Evolutionary conservation across 2,888 invertebrate species (phyloP).

Genomic region (Venustoraphidia nigricollis): DNA sequence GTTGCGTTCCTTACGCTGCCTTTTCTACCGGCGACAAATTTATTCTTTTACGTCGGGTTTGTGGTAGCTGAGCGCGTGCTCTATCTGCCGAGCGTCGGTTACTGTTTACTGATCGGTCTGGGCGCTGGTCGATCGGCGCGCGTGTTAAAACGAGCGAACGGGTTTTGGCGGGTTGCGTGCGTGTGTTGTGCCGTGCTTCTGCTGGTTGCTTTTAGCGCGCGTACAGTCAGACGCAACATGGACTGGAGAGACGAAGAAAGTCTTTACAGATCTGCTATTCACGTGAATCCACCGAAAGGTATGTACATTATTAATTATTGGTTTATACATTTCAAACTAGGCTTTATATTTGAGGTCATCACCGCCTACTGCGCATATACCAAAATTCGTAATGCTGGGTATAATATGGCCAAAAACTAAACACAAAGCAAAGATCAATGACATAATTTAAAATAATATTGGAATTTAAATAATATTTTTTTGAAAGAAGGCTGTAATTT

Average conservation of each 20-base stretch:
- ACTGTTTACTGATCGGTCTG: slow-evolving; percentile 74
- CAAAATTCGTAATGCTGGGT: too few relatives aligned
- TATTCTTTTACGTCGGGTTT: slow-evolving; percentile 96
- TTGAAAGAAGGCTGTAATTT: too few relatives aligned
- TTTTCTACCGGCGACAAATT: slow-evolving; percentile 89
- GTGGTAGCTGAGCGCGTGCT: slow-evolving; percentile 93
- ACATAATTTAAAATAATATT: too few relatives aligned
- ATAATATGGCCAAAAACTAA: too few relatives aligned
- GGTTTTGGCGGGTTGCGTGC: slow-evolving; percentile 21
- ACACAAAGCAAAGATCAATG: too few relatives aligned
- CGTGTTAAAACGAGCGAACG: slow-evolving; percentile 19
- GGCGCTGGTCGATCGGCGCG: slow-evolving; percentile 45
- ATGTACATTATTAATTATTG: slow-evolving; percentile 18
- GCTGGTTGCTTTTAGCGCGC: slow-evolving; percentile 52
- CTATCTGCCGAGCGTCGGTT: slow-evolving; percentile 92
- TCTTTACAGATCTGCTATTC: slow-evolving; percentile 78
- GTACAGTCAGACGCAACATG: slow-evolving; percentile 67
- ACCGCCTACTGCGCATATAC: too few relatives aligned
- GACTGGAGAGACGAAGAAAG: slow-evolving; percentile 92
- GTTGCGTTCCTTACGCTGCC: slow-evolving; percentile 73
- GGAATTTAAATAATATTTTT: too few relatives aligned
- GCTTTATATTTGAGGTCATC: too few relatives aligned
- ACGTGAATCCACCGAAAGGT: slow-evolving; percentile 98
- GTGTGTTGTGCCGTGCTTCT: slow-evolving; percentile 35
- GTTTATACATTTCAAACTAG: too few relatives aligned